Evolutionary conservation across 2,888 invertebrate species (phyloP).

Genomic region (Tetragonula carbonaria): DNA sequence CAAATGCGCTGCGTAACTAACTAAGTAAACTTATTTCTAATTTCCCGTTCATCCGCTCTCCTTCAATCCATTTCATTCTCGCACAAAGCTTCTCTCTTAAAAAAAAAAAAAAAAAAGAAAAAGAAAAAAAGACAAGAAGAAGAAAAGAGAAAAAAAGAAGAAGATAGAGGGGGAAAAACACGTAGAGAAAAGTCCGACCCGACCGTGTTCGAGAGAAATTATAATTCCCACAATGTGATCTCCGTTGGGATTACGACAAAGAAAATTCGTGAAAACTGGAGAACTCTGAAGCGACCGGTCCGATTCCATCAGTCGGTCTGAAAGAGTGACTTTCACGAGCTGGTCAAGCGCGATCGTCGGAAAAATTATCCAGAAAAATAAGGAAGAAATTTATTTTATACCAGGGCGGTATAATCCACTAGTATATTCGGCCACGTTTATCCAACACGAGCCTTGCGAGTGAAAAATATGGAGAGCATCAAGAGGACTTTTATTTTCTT

Average conservation of each 20-base stretch:
- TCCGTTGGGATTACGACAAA: neutral
- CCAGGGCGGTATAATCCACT: slow-evolving; percentile 7
- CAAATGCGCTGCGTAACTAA: neutral
- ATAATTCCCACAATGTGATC: slow-evolving; percentile 11
- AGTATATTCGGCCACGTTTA: slow-evolving; percentile 21
- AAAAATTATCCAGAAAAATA: neutral
- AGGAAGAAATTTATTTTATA: slow-evolving; percentile 12
- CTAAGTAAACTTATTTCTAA: neutral
- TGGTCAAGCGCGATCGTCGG: too few relatives aligned
- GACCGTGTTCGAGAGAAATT: slow-evolving; percentile 16
- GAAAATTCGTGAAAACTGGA: slow-evolving; percentile 31
- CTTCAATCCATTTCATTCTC: neutral
- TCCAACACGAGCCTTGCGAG: slow-evolving; percentile 20
- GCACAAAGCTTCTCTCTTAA: neutral
- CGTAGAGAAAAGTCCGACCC: neutral
- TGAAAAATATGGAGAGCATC: slow-evolving; percentile 29
- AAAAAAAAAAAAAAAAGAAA: neutral
- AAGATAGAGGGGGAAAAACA: neutral
- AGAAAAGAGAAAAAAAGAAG: too few relatives aligned
- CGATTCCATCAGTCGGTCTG: neutral
- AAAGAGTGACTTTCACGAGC: neutral
- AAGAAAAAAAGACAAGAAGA: neutral
- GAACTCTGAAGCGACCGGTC: slow-evolving; percentile 1
- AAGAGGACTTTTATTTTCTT: slow-evolving; percentile 4
- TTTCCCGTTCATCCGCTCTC: neutral